These are phyloP conservation scores for Diachasmimorpha longicaudata DNA, from an alignment of 1,140 invertebrate species.

Conservation along the genomic window DNA sequence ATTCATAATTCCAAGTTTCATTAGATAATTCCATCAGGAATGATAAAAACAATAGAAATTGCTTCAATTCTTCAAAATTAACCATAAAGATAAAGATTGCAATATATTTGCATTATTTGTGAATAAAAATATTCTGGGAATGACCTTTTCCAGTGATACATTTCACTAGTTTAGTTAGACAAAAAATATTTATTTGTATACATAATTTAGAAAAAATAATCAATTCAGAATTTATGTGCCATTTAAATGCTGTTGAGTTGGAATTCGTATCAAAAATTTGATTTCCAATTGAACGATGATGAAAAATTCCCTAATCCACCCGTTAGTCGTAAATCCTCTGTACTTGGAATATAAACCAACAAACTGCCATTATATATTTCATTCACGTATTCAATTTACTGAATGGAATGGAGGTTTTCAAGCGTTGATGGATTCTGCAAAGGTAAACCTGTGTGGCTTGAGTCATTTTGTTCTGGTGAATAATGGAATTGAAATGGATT, in stretches of 20 bases:
- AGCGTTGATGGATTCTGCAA: constrained; percentile 43
- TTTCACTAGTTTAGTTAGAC: too few relatives aligned
- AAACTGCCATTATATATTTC: constrained; percentile 37
- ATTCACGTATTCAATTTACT: constrained; percentile 54
- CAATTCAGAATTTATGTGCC: background rate
- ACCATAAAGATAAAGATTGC: too few relatives aligned
- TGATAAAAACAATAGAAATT: too few relatives aligned
- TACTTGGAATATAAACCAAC: constrained; percentile 10
- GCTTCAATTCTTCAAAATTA: too few relatives aligned
- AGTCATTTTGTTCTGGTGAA: background rate
- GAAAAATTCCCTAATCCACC: background rate
- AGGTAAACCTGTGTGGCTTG: constrained; percentile 18
- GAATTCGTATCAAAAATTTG: background rate
- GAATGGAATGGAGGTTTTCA: constrained; percentile 36
- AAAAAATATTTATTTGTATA: too few relatives aligned
- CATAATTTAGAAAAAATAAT: too few relatives aligned
- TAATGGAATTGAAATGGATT: constrained; percentile 1
- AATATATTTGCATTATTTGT: too few relatives aligned
- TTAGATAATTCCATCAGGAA: too few relatives aligned
- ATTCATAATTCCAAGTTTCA: too few relatives aligned
- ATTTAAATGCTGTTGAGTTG: background rate
- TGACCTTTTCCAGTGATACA: too few relatives aligned
- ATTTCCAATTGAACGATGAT: background rate
- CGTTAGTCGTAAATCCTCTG: background rate
- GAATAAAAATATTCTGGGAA: too few relatives aligned